Percentiles rank a stretch among this genome's conserved stretches.
Evolutionary conservation across 2,888 invertebrate species (phyloP).

Genomic region (Unio pictorum): DNA sequence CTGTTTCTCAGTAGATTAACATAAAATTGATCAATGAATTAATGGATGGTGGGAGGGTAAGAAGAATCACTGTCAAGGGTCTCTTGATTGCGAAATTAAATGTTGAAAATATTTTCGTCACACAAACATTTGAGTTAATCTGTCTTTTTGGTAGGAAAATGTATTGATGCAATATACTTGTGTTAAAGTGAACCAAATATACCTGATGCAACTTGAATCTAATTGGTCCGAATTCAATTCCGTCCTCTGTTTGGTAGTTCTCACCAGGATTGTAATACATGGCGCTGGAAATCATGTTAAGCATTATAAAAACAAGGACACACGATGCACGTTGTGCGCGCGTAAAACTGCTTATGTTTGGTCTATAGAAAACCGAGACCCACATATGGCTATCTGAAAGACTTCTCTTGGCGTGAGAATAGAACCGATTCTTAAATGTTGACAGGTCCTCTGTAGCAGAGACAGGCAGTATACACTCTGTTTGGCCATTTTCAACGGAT

Average conservation of each 20-base stretch:
- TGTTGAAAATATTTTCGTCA: no score
- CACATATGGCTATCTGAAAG: slow-evolving; percentile 48
- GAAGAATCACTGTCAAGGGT: no score
- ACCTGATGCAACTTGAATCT: slow-evolving; percentile 38
- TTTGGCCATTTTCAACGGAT: slow-evolving; percentile 35
- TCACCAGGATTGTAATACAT: slow-evolving; percentile 36
- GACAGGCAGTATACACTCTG: slow-evolving; percentile 42
- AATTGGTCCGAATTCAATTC: slow-evolving; percentile 40
- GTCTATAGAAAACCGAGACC: slow-evolving; percentile 45
- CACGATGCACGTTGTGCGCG: slow-evolving; percentile 41
- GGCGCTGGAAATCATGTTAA: slow-evolving; percentile 50
- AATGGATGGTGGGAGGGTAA: no score
- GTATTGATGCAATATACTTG: background rate
- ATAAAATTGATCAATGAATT: no score
- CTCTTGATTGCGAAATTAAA: no score
- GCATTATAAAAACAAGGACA: slow-evolving; percentile 38
- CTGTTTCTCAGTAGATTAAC: no score
- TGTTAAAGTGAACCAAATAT: background rate
- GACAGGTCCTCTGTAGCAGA: slow-evolving; percentile 40
- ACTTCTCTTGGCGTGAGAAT: slow-evolving; percentile 37
- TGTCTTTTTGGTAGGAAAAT: background rate
- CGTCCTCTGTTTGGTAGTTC: slow-evolving; percentile 30
- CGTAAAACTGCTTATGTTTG: slow-evolving; percentile 41
- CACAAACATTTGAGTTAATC: no score
- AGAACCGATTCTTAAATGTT: slow-evolving; percentile 42